Evolutionary conservation across 2,797 vertebrate species (phyloP).

Genomic region (Bothrops alternatus): DNA sequence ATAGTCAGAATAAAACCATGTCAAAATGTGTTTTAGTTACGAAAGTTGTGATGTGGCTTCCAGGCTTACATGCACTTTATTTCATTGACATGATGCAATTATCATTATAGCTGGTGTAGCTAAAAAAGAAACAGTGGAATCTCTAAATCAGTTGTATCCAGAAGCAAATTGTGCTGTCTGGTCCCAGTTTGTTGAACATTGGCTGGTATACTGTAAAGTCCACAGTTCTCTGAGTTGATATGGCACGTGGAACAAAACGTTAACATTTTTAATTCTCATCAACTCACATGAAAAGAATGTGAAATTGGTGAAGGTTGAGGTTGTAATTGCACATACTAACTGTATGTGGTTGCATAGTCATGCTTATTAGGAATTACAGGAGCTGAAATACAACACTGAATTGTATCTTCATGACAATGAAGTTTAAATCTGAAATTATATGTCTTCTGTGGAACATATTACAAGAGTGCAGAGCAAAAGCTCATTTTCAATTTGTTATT

Average conservation of each 20-base stretch:
- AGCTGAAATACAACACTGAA: neutral
- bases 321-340: neutral
- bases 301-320: neutral
- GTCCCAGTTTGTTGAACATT: neutral
- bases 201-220: neutral
- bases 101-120: neutral
- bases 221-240: neutral
- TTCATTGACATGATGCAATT: neutral
- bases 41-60: neutral
- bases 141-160: neutral
- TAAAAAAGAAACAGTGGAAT: neutral
- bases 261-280: neutral
- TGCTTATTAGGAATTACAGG: neutral
- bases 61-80: neutral
- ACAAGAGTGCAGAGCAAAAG: neutral
- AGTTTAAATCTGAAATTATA: neutral
- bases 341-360: neutral
- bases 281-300: neutral
- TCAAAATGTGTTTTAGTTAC: neutral
- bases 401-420: neutral
- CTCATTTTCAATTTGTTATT: slow-evolving; percentile 25
- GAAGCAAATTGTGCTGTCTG: neutral
- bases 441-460: neutral
- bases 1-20: neutral
- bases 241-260: neutral